Conservation (phyloP, 2,888 invertebrate genomes). For the Meghimatium bilineatum region DNA sequence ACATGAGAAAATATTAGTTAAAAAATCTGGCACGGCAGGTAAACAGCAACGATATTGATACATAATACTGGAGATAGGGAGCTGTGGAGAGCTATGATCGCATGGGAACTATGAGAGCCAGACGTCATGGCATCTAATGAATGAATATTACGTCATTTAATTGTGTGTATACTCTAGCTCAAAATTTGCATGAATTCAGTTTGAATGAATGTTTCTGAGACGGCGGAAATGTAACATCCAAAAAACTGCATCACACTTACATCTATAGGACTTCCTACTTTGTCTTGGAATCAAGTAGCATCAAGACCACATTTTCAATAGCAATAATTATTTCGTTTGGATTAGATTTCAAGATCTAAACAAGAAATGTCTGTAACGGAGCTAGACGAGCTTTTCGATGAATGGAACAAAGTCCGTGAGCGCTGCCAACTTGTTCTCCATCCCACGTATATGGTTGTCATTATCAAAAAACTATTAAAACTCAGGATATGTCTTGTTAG, state of each 20-base stretch:
- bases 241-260: neutral
- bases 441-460: neutral
- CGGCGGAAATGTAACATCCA: neutral
- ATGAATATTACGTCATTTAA: neutral
- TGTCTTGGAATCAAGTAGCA: neutral
- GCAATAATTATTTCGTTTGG: neutral
- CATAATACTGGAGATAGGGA: too few relatives aligned
- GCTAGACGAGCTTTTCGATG: conserved; percentile 6
- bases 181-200: neutral
- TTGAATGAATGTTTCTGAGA: neutral
- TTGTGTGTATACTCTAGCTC: neutral
- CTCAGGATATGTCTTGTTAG: neutral
- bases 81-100: too few relatives aligned
- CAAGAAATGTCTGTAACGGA: neutral
- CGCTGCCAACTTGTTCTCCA: neutral
- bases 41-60: too few relatives aligned
- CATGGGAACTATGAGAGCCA: too few relatives aligned
- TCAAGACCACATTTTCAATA: neutral
- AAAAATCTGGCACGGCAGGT: too few relatives aligned
- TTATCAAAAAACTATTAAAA: neutral
- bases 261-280: neutral
- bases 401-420: neutral
- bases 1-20: too few relatives aligned
- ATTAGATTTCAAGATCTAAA: neutral
- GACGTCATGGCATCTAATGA: too few relatives aligned